These are phyloP conservation scores for Dryas iulia DNA, from an alignment of 1,140 invertebrate species.

Conservation along the genomic window DNA sequence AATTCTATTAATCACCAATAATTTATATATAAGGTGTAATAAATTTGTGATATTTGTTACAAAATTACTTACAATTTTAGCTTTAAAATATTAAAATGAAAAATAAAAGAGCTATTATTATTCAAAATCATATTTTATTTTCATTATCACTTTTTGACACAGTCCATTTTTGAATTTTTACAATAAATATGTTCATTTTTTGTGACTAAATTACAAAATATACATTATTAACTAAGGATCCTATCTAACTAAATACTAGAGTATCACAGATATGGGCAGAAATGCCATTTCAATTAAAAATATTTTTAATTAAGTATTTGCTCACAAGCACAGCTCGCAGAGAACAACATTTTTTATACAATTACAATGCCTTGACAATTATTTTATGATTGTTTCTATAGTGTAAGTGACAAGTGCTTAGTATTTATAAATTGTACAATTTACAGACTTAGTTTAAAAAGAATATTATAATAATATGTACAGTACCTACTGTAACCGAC, in stretches of 20 bases:
- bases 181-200: slow-evolving; percentile 73
- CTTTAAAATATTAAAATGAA: too few relatives aligned
- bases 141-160: slow-evolving; percentile 72
- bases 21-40: too few relatives aligned
- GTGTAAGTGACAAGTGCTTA: slow-evolving; percentile 14
- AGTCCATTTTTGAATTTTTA: slow-evolving; percentile 68
- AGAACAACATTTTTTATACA: slow-evolving; percentile 42
- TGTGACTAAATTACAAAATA: slow-evolving; percentile 73
- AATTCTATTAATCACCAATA: too few relatives aligned
- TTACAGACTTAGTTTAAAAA: slow-evolving; percentile 40
- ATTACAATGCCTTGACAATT: background rate
- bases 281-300: slow-evolving; percentile 53
- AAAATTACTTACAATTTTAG: too few relatives aligned
- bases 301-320: slow-evolving; percentile 47
- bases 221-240: slow-evolving; percentile 60
- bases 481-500: slow-evolving; percentile 71
- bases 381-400: background rate
- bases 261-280: slow-evolving; percentile 76
- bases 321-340: slow-evolving; percentile 59
- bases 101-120: slow-evolving; percentile 42
- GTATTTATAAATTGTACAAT: slow-evolving; percentile 38
- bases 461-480: slow-evolving; percentile 47
- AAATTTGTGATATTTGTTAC: too few relatives aligned
- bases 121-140: slow-evolving; percentile 63
- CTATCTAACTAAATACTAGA: slow-evolving; percentile 59